Evolutionary conservation across 1,140 invertebrate genomes (phyloP).

Genomic region (Gonatopus flavifemur): DNA sequence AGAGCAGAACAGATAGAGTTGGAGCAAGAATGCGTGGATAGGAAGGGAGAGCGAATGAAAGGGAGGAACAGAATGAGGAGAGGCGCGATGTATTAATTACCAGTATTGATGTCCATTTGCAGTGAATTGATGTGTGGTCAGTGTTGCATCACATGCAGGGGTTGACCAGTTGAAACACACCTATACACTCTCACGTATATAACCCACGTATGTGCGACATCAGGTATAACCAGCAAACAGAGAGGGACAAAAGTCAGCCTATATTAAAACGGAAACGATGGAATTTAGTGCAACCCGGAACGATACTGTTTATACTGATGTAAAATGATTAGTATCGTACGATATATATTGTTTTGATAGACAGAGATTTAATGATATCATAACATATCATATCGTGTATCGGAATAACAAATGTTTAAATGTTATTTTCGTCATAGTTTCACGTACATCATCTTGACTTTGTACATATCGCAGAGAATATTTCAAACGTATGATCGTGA

Average conservation of each 20-base stretch:
- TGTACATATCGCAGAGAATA: too few species aligned
- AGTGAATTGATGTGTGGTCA: slow-evolving; percentile 61
- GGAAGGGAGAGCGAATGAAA: slow-evolving; percentile 19
- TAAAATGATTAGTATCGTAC: too few species aligned
- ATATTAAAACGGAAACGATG: slow-evolving; percentile 39
- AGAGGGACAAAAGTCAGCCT: slow-evolving; percentile 45
- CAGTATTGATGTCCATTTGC: slow-evolving; percentile 61
- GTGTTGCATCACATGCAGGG: slow-evolving; percentile 57
- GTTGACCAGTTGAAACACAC: slow-evolving; percentile 48
- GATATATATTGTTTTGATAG: too few species aligned
- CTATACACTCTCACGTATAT: too few species aligned
- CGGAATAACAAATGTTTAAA: too few species aligned
- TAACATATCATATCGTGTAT: too few species aligned
- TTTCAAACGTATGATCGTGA: too few species aligned
- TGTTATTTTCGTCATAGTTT: too few species aligned
- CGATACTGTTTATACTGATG: too few species aligned
- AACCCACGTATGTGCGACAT: slow-evolving; percentile 21
- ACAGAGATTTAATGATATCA: too few species aligned
- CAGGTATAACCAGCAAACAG: slow-evolving; percentile 1
- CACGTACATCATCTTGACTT: too few species aligned
- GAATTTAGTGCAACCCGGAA: too few species aligned
- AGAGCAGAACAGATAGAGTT: slow-evolving; percentile 6
- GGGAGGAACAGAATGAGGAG: slow-evolving; percentile 19
- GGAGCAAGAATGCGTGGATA: background rate
- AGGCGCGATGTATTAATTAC: slow-evolving; percentile 62